phyloP scores from a whole-genome alignment of 1,140 invertebrate genomes.

The Euwallacea similis region DNA sequence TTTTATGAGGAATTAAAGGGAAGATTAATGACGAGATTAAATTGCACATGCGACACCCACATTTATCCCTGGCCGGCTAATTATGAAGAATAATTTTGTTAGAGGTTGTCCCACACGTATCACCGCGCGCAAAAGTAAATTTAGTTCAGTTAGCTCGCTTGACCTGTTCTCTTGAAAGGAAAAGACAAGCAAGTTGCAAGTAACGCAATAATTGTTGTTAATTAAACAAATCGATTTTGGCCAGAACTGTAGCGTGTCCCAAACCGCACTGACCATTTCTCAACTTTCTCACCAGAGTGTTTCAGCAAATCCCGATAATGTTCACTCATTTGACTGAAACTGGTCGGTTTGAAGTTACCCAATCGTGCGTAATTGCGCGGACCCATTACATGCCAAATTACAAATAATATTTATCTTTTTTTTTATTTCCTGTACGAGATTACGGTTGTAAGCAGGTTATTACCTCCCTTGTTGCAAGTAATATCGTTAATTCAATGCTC shows the following conservation, averaged over 20 bases:
- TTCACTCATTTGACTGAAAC: constrained; percentile 22
- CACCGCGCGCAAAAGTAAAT: too few species aligned
- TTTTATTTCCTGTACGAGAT: background rate
- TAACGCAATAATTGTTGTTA: background rate
- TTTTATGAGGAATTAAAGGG: constrained; percentile 28
- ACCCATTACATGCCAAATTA: constrained; percentile 22
- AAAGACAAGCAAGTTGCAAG: background rate
- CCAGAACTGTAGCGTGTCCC: background rate
- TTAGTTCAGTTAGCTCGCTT: background rate
- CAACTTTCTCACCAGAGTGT: background rate
- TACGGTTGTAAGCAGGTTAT: too few species aligned
- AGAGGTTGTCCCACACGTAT: too few species aligned
- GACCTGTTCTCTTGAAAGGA: background rate
- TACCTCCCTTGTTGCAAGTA: too few species aligned
- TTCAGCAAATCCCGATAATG: background rate
- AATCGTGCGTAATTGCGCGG: constrained; percentile 22
- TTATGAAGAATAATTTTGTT: constrained; percentile 23
- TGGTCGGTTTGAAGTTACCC: background rate
- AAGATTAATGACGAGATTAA: constrained; percentile 31
- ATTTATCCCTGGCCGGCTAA: constrained; percentile 15
- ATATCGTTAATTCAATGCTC: too few species aligned
- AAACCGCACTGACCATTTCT: background rate
- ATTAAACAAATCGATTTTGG: constrained; percentile 7
- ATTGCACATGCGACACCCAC: constrained; percentile 31
- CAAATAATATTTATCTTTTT: background rate